Conservation (phyloP, 2,888 invertebrate genomes). For the Pharmacophagus antenor region DNA sequence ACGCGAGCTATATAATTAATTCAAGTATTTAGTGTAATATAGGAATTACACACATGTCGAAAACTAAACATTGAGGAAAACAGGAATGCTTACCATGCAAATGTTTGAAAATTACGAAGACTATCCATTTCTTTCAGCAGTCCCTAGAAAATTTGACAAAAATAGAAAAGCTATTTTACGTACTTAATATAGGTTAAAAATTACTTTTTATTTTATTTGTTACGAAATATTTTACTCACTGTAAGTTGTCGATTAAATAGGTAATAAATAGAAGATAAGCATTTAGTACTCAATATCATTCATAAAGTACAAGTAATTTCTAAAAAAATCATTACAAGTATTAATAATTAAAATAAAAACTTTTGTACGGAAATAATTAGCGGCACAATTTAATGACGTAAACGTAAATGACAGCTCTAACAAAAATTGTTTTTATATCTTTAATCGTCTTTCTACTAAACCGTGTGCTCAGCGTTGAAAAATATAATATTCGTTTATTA, state of each 20-base stretch:
- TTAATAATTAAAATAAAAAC: not conserved
- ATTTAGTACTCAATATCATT: constrained; percentile 17
- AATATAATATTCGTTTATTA: no score
- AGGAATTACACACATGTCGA: no score
- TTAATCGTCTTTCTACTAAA: not conserved
- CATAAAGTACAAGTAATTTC: constrained; percentile 5
- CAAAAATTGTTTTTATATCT: not conserved
- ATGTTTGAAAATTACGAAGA: constrained; percentile 54
- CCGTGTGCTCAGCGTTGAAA: no score
- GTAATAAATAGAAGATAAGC: constrained; percentile 3
- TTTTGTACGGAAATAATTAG: constrained; percentile 15
- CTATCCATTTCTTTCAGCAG: constrained; percentile 52
- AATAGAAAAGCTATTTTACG: constrained; percentile 5
- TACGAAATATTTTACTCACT: constrained; percentile 23
- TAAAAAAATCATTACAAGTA: constrained; percentile 14
- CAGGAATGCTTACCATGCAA: constrained; percentile 53
- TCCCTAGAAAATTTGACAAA: constrained; percentile 40
- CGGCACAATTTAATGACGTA: constrained; percentile 26
- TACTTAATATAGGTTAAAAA: not conserved
- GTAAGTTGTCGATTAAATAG: constrained; percentile 16
- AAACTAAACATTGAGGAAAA: no score
- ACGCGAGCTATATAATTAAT: not conserved
- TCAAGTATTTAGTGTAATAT: not conserved
- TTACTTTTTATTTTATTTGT: constrained; percentile 3
- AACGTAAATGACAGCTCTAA: constrained; percentile 11